Evolutionary conservation across 1,140 invertebrate genomes (phyloP).

Genomic region (Ctenoplectra terminalis): DNA sequence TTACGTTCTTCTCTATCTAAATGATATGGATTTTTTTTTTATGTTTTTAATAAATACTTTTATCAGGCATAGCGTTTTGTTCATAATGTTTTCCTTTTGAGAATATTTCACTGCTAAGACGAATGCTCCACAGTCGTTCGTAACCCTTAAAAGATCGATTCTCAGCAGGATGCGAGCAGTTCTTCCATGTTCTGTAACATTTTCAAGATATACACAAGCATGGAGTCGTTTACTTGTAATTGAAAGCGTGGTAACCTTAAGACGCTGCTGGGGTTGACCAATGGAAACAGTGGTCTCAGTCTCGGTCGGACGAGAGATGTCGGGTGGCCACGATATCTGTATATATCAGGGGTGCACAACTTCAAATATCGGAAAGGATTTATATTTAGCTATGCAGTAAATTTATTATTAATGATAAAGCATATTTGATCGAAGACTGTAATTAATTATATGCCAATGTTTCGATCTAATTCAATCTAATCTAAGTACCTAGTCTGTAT

Average conservation of each 20-base stretch:
- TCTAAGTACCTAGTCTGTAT: no score
- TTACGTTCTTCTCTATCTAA: not conserved
- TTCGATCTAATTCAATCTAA: no score
- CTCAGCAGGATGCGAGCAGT: not conserved
- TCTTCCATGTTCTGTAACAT: not conserved
- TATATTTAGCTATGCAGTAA: not conserved
- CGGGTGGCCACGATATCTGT: constrained; percentile 41
- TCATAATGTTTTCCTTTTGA: not conserved
- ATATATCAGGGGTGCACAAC: constrained; percentile 43
- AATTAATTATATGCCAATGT: no score
- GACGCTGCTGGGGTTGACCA: constrained; percentile 45
- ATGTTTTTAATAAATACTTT: no score
- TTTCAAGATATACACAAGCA: not conserved
- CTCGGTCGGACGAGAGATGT: constrained; percentile 23
- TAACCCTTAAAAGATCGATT: constrained; percentile 15
- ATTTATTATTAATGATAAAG: not conserved
- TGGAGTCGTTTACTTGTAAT: constrained; percentile 29
- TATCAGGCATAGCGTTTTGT: no score
- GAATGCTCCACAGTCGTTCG: not conserved
- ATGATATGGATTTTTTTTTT: not conserved
- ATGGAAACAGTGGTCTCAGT: constrained; percentile 34
- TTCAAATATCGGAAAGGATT: not conserved
- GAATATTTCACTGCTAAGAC: not conserved
- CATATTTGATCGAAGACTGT: no score
- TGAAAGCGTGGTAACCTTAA: constrained; percentile 35